Evolutionary conservation across 2,113 vertebrate species (phyloP).

Genomic region (Gymnogyps californianus): DNA sequence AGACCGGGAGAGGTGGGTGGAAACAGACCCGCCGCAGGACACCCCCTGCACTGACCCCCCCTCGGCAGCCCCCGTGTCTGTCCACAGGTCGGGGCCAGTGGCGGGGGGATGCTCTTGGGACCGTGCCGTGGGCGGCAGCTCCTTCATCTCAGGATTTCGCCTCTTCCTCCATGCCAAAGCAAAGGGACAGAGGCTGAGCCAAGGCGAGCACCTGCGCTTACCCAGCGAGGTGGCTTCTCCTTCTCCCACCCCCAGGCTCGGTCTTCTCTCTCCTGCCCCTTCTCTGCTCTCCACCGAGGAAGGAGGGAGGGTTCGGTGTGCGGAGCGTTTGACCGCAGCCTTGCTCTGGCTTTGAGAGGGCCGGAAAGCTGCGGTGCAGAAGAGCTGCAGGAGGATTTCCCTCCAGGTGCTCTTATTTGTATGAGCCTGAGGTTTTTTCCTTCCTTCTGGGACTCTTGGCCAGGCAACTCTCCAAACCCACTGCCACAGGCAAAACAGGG

Average conservation of each 20-base stretch:
- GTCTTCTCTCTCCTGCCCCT: neutral
- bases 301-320: neutral
- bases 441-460: neutral
- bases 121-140: accelerated
- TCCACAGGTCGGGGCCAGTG: accelerated
- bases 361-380: neutral
- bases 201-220: neutral
- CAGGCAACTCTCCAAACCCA: neutral
- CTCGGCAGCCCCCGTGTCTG: accelerated
- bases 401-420: neutral
- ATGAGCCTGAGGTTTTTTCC: neutral
- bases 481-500: neutral
- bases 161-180: neutral
- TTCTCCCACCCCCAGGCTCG: neutral
- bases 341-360: neutral
- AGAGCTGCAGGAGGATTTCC: neutral
- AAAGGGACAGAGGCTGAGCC: neutral
- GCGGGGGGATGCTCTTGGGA: accelerated
- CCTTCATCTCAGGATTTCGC: neutral
- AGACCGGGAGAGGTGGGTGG: neutral
- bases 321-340: accelerated
- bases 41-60: accelerated
- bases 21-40: accelerated
- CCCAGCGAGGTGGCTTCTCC: accelerated
- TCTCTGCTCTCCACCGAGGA: neutral